Evolutionary conservation across 2,113 vertebrate genomes (phyloP), one percentile per base, ranked within the genome.

Genomic region (Pipa parva): DNA sequence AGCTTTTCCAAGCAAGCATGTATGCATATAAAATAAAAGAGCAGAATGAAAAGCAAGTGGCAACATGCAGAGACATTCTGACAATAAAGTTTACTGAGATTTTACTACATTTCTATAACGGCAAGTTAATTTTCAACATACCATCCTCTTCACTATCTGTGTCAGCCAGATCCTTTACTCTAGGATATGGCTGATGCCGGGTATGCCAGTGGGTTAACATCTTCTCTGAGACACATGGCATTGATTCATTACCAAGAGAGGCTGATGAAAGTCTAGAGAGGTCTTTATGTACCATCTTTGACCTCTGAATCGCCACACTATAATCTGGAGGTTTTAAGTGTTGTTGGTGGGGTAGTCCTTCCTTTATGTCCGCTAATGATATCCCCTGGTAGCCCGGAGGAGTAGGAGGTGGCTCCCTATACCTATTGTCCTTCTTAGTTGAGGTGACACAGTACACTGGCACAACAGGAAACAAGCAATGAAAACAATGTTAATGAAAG

Each of bases 381-480:
- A 98, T 92, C 73, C 96, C 96, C 88, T 95, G 87, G 80, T 99
- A 97, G 83, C 95, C 96, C 74, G 94, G 92, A 84, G 95, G 95
- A 80, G 95, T 96, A 76, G 96, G 95, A 81, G 96, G 96, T 71
- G 95, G 93, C 77, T 92, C 93, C 83, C 92, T 93, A 89, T 91
- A 96, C 88, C 94, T 92, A 89, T 92, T 91, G 68, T 97, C 94
- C 92, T 93, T 95, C 89, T 90, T 82, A 83, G 93, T 88, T 80
- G 95, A 95, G 72, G 94, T 98, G 85, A 98, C 87, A 93, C 95
- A 98, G 86, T 97, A 97, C 85, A 97, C 95, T 97, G 90, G 88
- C 79, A 87, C 74, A 79, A 86, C 73, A 13, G 79, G 84, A 86
- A 87, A 88, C 73, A 79, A 85, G 79, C 71, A 77, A 81, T 85